Percentiles rank a stretch among this genome's conserved stretches.
Conservation (phyloP, 1,140 invertebrate genomes). For the Drosophila equinoxialis region DNA sequence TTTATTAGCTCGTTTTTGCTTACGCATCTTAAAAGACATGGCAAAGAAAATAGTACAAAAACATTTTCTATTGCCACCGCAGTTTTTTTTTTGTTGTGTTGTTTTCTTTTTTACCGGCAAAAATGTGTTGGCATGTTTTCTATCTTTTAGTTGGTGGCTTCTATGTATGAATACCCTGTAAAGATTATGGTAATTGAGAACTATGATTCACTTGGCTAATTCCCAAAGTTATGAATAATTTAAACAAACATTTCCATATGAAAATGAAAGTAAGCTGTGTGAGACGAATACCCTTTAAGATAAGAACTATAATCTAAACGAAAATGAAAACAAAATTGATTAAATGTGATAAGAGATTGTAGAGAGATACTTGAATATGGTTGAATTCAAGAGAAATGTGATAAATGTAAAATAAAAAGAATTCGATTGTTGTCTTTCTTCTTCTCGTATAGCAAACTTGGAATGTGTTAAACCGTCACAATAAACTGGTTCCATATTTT, state of each 20-base stretch:
- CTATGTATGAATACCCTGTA: background rate
- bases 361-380: no score
- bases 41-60: constrained; percentile 15
- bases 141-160: background rate
- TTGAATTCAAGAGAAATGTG: no score
- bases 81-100: background rate
- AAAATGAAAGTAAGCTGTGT: background rate
- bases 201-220: constrained; percentile 3
- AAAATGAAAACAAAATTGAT: no score
- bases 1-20: constrained; percentile 14
- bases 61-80: constrained; percentile 35
- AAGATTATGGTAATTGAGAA: constrained; percentile 3
- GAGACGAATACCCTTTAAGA: no score
- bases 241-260: background rate
- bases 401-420: no score
- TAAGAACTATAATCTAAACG: no score
- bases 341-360: no score
- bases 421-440: no score
- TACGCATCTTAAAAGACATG: constrained; percentile 16
- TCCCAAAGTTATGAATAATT: background rate
- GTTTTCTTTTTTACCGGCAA: background rate
- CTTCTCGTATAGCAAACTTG: no score
- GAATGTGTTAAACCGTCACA: no score
- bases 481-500: no score
- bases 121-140: constrained; percentile 18